Evolutionary conservation across 2,797 vertebrate genomes (phyloP).

Genomic region (Glyptemys insculpta): DNA sequence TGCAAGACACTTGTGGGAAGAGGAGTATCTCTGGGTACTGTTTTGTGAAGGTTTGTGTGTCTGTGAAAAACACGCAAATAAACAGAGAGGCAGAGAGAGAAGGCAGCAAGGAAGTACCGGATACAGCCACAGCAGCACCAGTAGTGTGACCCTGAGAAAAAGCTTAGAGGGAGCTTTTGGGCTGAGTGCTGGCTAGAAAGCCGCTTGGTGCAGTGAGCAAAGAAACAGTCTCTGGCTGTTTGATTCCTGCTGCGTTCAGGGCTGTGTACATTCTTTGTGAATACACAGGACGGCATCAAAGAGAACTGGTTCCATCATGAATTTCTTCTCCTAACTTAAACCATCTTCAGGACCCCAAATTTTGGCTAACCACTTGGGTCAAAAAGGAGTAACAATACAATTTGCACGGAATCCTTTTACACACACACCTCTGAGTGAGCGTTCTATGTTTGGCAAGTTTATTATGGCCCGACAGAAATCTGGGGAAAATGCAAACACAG

Average conservation of each 20-base stretch:
- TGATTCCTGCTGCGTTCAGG: rapidly evolving
- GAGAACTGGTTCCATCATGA: background rate
- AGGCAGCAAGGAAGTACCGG: background rate
- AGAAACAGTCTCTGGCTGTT: background rate
- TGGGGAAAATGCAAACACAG: background rate
- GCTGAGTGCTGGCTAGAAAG: background rate
- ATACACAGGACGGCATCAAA: background rate
- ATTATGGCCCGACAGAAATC: background rate
- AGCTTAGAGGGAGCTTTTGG: background rate
- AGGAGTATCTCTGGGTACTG: background rate
- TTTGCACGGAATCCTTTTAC: background rate
- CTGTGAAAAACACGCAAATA: background rate
- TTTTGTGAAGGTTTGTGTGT: background rate
- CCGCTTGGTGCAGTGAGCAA: background rate
- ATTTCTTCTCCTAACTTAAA: background rate
- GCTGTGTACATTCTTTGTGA: too few relatives aligned
- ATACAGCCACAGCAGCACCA: background rate
- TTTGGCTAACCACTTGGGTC: background rate
- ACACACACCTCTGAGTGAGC: background rate
- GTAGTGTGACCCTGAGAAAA: background rate
- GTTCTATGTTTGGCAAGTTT: background rate
- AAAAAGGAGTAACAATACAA: background rate
- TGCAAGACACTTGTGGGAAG: background rate
- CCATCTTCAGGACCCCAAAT: background rate
- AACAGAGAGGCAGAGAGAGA: background rate